Percentiles rank a stretch among this genome's conserved stretches.
Evolutionary conservation across 2,113 vertebrate species (phyloP).

Genomic region (Corvus moneduloides): DNA sequence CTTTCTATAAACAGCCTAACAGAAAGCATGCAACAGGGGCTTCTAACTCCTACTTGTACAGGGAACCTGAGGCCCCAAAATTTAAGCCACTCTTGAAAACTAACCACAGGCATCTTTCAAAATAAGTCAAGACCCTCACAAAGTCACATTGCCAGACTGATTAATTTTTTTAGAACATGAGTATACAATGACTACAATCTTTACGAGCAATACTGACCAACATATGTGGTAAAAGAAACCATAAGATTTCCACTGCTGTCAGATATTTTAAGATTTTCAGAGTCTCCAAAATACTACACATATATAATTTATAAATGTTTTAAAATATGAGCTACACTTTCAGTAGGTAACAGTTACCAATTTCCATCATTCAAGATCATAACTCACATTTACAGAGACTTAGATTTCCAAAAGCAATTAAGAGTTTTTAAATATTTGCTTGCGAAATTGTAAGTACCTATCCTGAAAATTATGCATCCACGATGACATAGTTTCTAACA

Average conservation of each 20-base stretch:
- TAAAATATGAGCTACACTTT: background rate
- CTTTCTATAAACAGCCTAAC: background rate
- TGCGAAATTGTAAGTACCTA: background rate
- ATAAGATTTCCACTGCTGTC: background rate
- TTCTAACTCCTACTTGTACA: background rate
- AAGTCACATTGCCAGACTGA: background rate
- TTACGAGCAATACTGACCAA: background rate
- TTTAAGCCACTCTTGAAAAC: background rate
- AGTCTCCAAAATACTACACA: background rate
- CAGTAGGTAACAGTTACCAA: background rate
- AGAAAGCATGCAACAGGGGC: background rate
- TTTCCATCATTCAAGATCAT: background rate
- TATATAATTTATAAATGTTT: background rate
- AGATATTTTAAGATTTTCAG: background rate
- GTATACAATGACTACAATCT: background rate
- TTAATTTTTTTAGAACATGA: background rate
- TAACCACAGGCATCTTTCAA: background rate
- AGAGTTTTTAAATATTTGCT: background rate
- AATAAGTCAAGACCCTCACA: background rate
- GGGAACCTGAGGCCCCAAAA: background rate
- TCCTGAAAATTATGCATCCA: background rate
- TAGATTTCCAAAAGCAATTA: background rate
- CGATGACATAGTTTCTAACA: background rate
- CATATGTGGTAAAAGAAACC: background rate
- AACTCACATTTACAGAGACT: background rate